These are phyloP conservation scores for Gymnodraco acuticeps DNA, from an alignment of 2,797 vertebrate species.

Conservation along the genomic window DNA sequence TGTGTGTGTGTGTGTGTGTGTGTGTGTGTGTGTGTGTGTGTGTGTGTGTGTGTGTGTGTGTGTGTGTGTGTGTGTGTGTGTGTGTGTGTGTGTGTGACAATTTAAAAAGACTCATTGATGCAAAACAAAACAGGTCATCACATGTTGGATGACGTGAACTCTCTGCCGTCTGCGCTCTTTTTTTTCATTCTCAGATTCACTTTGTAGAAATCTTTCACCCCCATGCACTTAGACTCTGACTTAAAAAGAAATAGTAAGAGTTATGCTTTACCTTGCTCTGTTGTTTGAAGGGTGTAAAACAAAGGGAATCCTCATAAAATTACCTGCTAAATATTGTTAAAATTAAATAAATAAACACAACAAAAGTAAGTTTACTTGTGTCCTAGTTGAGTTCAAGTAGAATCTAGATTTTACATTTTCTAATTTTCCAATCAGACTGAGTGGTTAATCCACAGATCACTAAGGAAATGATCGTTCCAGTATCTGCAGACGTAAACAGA, in stretches of 20 bases:
- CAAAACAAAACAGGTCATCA: constrained; percentile 56
- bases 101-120: constrained; percentile 67
- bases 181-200: neutral
- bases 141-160: constrained; percentile 46
- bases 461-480: too few relatives aligned
- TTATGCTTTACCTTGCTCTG: neutral
- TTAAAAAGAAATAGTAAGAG: neutral
- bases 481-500: neutral
- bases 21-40: constrained; percentile 62
- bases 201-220: neutral
- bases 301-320: neutral
- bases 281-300: neutral
- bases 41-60: constrained; percentile 39
- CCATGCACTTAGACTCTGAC: neutral
- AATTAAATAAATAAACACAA: neutral
- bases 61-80: constrained; percentile 38
- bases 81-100: constrained; percentile 73
- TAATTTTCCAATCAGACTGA: too few relatives aligned
- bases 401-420: too few relatives aligned
- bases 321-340: neutral
- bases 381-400: too few relatives aligned
- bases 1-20: constrained; percentile 25
- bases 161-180: constrained; percentile 5
- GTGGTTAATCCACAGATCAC: too few relatives aligned
- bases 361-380: too few relatives aligned